Base-by-base conservation (phyloP, 2,113 vertebrate species). In the Labeo rohita region DNA sequence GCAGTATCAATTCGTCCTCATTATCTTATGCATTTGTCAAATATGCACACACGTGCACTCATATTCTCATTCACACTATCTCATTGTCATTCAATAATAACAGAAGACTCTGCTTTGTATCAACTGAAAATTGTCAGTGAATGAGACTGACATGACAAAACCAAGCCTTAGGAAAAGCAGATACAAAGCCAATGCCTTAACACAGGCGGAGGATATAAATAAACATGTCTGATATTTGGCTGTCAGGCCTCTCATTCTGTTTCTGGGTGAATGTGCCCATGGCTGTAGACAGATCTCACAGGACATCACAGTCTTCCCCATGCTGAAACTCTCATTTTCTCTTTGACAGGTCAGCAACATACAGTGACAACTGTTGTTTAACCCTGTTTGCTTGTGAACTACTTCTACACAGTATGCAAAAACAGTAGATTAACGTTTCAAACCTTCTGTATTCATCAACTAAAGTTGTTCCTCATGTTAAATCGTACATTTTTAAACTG, bases 221-320 rank as follows among this genome's bases (percentile, higher is more conserved):
- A 86, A 86, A 80, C 52, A 54, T 43, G 23, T 52, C 63, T 63
- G 63, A 72, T 83, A 68, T 72, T 39, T n/a, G 56, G 10, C 79
- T 66, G 70, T 59, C 28, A 45, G 65, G 56, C 39, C 18, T 45
- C 23, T 50, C 28, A 9, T 68, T 68, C 34, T 45, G 61, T 54
- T n/a, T 85, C 28, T 85, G 47, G 43, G 45, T 84, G 34, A 80
- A 68, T 77, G 54, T 28, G 23, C 72, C 59, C 8, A 34, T 34
- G 73, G 73, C 83, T 76, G 28, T 47, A 72, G 65, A 80, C 75
- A 78, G 76, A 78, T 78, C 76, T 78, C 75, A 78, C 36, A 78
- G 52, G 28, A 43, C 45, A 66, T 47, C n/a, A 23, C 12, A 12
- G 23, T 66, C 43, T 61, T 79, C 52, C 15, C 18, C 16, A 6